Evolutionary conservation across 2,113 vertebrate species (phyloP).

Genomic region (Zosterops pallidus): DNA sequence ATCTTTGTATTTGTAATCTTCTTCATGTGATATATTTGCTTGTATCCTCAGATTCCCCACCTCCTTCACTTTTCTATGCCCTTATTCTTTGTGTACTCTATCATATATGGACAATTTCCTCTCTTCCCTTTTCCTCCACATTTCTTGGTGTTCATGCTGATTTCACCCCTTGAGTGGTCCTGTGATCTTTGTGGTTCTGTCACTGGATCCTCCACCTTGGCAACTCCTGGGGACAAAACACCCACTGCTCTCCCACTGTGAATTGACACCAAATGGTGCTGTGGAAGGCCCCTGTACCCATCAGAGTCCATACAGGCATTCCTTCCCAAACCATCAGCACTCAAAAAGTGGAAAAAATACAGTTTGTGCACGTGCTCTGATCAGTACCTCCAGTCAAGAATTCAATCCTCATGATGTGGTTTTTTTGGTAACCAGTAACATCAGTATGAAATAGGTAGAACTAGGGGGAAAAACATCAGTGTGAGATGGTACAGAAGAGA

Average conservation of each 20-base stretch:
- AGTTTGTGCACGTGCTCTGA: background rate
- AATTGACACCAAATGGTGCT: background rate
- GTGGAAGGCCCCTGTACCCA: background rate
- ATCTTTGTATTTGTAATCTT: background rate
- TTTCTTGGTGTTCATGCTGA: background rate
- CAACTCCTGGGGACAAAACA: background rate
- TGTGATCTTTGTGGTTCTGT: accelerated
- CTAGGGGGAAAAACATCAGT: background rate
- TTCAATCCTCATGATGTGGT: background rate
- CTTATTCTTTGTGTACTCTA: background rate
- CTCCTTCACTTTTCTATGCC: background rate
- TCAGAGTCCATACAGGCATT: background rate
- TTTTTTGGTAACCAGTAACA: background rate
- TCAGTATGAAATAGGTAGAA: background rate
- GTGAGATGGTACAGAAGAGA: background rate
- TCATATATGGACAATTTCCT: background rate
- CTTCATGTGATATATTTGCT: background rate
- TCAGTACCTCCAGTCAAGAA: background rate
- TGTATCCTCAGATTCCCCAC: background rate
- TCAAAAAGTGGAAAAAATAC: background rate
- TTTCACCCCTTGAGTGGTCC: background rate
- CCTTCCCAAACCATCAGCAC: background rate
- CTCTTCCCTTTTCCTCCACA: background rate
- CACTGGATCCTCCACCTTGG: background rate
- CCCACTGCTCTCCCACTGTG: background rate